These are phyloP conservation scores for Leptothorax acervorum DNA, from an alignment of 2,888 invertebrate species.

Conservation along the genomic window DNA sequence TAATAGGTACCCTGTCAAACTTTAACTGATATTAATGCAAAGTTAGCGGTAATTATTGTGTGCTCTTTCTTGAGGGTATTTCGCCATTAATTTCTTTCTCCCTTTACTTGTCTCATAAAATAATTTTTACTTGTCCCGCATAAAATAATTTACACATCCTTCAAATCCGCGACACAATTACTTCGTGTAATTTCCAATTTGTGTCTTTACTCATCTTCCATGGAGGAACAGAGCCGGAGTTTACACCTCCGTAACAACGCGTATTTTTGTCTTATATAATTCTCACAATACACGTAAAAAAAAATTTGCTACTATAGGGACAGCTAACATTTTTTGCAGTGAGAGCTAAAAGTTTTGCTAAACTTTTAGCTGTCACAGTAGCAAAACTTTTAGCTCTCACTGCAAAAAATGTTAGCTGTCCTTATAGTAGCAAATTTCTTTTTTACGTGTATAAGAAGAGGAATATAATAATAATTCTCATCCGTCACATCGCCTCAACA, in stretches of 20 bases:
- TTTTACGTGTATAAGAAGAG: neutral
- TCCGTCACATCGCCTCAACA: neutral
- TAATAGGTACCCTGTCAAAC: constrained; percentile 52
- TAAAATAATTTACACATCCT: constrained; percentile 23
- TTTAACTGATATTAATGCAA: constrained; percentile 54
- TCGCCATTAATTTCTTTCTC: constrained; percentile 40
- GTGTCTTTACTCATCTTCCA: neutral
- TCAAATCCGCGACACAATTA: constrained; percentile 24
- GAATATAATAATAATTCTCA: constrained; percentile 2
- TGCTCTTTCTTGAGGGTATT: constrained; percentile 48
- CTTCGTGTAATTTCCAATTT: neutral
- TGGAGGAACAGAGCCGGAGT: neutral
- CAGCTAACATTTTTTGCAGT: too few relatives aligned
- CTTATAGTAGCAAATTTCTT: too few relatives aligned
- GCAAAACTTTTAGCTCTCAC: too few relatives aligned
- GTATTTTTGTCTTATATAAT: neutral
- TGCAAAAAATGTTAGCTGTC: too few relatives aligned
- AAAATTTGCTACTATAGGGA: too few relatives aligned
- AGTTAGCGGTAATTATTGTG: constrained; percentile 49
- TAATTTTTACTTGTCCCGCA: constrained; percentile 16
- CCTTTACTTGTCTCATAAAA: neutral
- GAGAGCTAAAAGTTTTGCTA: too few relatives aligned
- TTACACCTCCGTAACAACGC: neutral
- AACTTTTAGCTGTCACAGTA: too few relatives aligned
- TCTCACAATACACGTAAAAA: neutral